Evolutionary conservation across 1,140 invertebrate genomes (phyloP).

Genomic region (Macrobrachium nipponense): DNA sequence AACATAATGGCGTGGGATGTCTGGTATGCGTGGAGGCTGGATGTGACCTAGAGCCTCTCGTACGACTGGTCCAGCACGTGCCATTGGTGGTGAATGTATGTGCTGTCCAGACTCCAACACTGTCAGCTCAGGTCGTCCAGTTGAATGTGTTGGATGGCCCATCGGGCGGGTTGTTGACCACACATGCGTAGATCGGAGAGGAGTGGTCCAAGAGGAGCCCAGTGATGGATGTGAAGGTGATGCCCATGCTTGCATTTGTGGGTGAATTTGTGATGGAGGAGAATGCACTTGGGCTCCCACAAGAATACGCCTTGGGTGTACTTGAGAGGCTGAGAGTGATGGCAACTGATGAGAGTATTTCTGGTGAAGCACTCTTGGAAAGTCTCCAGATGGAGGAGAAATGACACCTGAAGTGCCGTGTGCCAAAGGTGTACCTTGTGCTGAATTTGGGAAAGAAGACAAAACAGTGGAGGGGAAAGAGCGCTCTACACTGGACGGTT

Average conservation of each 20-base stretch:
- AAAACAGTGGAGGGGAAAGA: constrained; percentile 75
- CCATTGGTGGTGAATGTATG: constrained; percentile 58
- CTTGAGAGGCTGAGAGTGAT: constrained; percentile 45
- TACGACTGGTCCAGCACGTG: constrained; percentile 27
- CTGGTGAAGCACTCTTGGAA: constrained; percentile 25
- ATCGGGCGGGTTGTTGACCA: constrained; percentile 55
- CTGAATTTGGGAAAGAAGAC: constrained; percentile 66
- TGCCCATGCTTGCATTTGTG: constrained; percentile 49
- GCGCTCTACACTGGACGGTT: constrained; percentile 81
- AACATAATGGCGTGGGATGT: constrained; percentile 63
- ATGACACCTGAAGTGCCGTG: constrained; percentile 49
- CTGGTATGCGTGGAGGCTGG: constrained; percentile 61
- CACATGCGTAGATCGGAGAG: constrained; percentile 38
- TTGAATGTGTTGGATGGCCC: constrained; percentile 42
- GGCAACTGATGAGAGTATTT: constrained; percentile 37
- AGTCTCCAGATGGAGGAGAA: constrained; percentile 36
- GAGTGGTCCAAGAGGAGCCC: constrained; percentile 47
- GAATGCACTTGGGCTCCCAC: constrained; percentile 58
- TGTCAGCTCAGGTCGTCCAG: constrained; percentile 54
- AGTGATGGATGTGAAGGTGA: constrained; percentile 36
- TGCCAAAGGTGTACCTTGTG: constrained; percentile 61
- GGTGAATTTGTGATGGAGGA: constrained; percentile 57
- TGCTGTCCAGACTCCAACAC: constrained; percentile 64
- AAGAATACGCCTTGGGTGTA: constrained; percentile 42
- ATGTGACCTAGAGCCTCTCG: constrained; percentile 55